Evolutionary conservation across 2,113 vertebrate genomes (phyloP), one percentile per base, ranked within the genome.

Genomic region (Lates calcarifer): DNA sequence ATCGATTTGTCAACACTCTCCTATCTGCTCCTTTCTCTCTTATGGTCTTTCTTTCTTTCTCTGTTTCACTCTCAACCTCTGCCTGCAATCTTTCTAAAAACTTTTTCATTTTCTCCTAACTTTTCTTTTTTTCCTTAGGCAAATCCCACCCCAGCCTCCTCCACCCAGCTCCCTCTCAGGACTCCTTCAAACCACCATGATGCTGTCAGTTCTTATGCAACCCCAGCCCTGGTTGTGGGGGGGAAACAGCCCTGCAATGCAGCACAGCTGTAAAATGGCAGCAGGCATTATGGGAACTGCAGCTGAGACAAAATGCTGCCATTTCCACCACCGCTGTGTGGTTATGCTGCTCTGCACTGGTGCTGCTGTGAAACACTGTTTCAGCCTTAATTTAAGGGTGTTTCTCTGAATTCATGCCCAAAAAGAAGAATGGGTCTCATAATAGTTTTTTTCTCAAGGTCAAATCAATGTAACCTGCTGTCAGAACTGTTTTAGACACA

Each of bases 181-280:
- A 75, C 45, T 78, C 47, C 5, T 37, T 31, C 33, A 76, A 84
- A 69, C 47, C 69, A 66, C 51, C 24, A 77, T 14, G 33, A 74
- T 55, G 18, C 47, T 12, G 49, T 71, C 65, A 33, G 65, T 67
- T 89, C 77, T 91, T 88, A 88, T 84, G 82, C 78, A 92, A 89
- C 56, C 37, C 26, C 83, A 88, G 74, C 62, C 76, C 64, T 71
- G 65, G 4, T 74, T 80, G 63, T 57, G 61, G 63, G 82, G 63
- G 29, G 57, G 20, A 47, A 77, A 69, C 66, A 88, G 66, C 82
- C 77, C 87, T 87, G 90, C 91, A 93, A 90, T 93, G 91, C 91
- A 93, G 89, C 84, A 89, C 73, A 71, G 73, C 83, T 77, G 84
- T 81, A 83, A 88, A 89, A 90, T 79, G 71, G 77, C 79, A 74